These are phyloP conservation scores for Agriotes lineatus DNA, from an alignment of 2,888 invertebrate genomes.

Conservation along the genomic window DNA sequence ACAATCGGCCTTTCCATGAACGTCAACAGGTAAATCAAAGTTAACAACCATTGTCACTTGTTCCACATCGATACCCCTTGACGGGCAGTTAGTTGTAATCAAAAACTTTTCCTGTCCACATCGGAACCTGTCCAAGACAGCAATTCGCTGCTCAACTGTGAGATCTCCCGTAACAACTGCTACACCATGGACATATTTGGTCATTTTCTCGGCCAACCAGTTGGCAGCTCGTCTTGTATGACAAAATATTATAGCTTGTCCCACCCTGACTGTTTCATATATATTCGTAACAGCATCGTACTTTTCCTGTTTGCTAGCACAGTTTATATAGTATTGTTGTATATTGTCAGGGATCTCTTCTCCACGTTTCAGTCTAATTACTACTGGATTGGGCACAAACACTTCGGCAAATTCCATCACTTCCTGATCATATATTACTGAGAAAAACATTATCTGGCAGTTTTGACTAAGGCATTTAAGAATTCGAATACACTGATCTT, in stretches of 20 bases:
- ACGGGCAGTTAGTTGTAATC: constrained; percentile 91
- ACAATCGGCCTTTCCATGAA: constrained; percentile 87
- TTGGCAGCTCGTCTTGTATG: too few relatives aligned
- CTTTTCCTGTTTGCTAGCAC: too few relatives aligned
- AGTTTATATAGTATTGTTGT: too few relatives aligned
- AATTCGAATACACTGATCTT: constrained; percentile 95
- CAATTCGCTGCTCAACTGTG: too few relatives aligned
- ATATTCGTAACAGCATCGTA: constrained; percentile 94
- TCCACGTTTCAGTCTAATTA: constrained; percentile 87
- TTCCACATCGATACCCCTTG: too few relatives aligned
- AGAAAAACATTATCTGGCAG: constrained; percentile 99
- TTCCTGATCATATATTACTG: constrained; percentile 99
- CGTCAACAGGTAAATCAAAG: constrained; percentile 94
- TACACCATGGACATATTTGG: constrained; percentile 92
- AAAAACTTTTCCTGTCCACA: constrained; percentile 94
- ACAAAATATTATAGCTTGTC: too few relatives aligned
- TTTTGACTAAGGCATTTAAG: too few relatives aligned
- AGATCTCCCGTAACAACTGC: constrained; percentile 94
- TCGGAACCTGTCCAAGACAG: too few relatives aligned
- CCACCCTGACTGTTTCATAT: constrained; percentile 94
- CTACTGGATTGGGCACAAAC: constrained; percentile 91
- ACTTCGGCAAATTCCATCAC: constrained; percentile 97
- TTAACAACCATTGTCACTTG: too few relatives aligned
- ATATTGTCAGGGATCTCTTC: constrained; percentile 95
- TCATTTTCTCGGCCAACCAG: too few relatives aligned